Percentiles rank a stretch among this genome's conserved stretches.
These are phyloP conservation scores for Seira ritae DNA, from an alignment of 2,888 invertebrate species.

Conservation along the genomic window DNA sequence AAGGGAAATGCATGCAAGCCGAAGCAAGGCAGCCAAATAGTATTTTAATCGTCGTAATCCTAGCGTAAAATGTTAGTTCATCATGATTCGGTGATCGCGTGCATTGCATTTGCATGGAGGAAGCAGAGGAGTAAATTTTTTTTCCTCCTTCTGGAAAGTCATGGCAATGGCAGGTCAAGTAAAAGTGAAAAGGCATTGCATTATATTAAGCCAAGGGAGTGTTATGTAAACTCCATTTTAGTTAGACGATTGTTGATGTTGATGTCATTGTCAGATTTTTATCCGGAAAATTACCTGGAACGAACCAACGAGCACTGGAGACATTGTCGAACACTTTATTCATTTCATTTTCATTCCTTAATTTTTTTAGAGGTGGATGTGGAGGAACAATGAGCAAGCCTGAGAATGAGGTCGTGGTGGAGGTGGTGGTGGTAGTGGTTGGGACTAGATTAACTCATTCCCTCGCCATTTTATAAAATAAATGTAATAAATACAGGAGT, in stretches of 20 bases:
- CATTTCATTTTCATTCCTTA: background rate
- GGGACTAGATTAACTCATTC: constrained; percentile 15
- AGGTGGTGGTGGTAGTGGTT: background rate
- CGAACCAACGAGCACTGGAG: constrained; percentile 1
- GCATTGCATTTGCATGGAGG: background rate
- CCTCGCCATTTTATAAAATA: constrained; percentile 13
- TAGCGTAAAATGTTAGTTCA: constrained; percentile 10
- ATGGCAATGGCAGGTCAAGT: background rate
- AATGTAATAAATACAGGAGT: constrained; percentile 12
- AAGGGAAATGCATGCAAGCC: constrained; percentile 9
- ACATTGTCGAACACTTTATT: constrained; percentile 8
- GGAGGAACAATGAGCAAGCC: background rate
- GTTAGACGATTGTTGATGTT: no score
- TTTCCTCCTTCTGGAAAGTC: background rate
- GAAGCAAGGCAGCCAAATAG: no score
- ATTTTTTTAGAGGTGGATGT: background rate
- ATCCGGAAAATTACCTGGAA: constrained; percentile 17
- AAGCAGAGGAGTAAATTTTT: background rate
- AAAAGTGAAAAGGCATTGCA: background rate
- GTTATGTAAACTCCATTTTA: constrained; percentile 3
- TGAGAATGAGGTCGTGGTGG: background rate
- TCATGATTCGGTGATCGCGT: constrained; percentile 47
- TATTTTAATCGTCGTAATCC: background rate
- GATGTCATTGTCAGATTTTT: constrained; percentile 36
- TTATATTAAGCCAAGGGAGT: background rate